These are phyloP conservation scores for Ichneumon xanthorius DNA, from an alignment of 2,888 invertebrate genomes.

Conservation along the genomic window DNA sequence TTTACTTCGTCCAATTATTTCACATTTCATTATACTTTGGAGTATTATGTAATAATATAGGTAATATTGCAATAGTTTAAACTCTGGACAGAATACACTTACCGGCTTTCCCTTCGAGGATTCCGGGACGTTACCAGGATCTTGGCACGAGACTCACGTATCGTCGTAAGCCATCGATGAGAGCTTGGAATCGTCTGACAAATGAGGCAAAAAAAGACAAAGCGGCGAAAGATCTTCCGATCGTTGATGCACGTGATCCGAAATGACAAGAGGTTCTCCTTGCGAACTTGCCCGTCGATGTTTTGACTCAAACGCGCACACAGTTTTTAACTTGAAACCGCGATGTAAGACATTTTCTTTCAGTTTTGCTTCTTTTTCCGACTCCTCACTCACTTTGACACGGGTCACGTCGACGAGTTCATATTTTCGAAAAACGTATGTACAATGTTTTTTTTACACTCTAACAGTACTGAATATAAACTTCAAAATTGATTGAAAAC, in stretches of 20 bases:
- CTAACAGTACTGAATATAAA: background rate
- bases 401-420: background rate
- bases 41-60: background rate
- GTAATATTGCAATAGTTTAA: constrained; percentile 5
- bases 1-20: background rate
- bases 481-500: background rate
- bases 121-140: constrained; percentile 50
- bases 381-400: background rate
- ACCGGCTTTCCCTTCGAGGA: constrained; percentile 57
- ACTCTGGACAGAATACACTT: constrained; percentile 44
- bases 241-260: constrained; percentile 60
- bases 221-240: constrained; percentile 53
- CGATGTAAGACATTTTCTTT: background rate
- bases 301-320: constrained; percentile 7
- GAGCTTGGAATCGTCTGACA: constrained; percentile 34
- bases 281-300: background rate
- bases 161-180: constrained; percentile 69
- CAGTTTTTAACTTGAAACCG: background rate
- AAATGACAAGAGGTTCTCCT: constrained; percentile 50
- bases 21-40: background rate
- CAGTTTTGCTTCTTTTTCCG: background rate
- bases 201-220: constrained; percentile 30
- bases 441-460: too few species aligned
- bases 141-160: constrained; percentile 68
- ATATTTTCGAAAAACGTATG: background rate